A percentile compares a stretch with the other conserved stretches of the same genome.
phyloP scores from a whole-genome alignment of 1,140 invertebrate species.

The Pissodes strobi region DNA sequence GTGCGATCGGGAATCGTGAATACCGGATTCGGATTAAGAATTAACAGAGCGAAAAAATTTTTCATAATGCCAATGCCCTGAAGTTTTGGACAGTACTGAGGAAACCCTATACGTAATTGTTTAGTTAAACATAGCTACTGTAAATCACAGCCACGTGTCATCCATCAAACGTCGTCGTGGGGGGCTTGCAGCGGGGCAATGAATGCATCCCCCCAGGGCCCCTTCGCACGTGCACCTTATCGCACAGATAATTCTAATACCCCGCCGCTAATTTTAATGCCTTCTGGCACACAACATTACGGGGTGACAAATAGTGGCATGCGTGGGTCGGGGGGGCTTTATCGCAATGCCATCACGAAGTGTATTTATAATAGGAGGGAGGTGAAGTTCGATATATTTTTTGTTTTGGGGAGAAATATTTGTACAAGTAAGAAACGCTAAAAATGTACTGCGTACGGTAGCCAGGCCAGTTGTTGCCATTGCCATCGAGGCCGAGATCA shows the following conservation, averaged over 20 bases:
- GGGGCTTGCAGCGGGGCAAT: not conserved
- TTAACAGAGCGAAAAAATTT: too few species aligned
- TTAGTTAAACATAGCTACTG: too few species aligned
- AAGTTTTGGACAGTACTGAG: too few species aligned
- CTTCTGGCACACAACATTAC: slow-evolving; percentile 31
- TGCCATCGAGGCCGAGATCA: too few species aligned
- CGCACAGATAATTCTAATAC: slow-evolving; percentile 34
- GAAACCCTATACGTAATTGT: too few species aligned
- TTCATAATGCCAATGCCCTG: too few species aligned
- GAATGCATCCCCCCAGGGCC: not conserved
- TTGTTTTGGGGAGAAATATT: too few species aligned
- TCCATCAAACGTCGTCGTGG: slow-evolving; percentile 20
- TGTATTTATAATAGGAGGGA: slow-evolving; percentile 2
- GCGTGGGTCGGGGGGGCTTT: not conserved
- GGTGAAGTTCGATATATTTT: too few species aligned
- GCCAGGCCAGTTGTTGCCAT: too few species aligned
- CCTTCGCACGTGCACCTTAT: slow-evolving; percentile 29
- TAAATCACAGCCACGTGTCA: slow-evolving; percentile 12
- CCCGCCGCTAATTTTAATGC: slow-evolving; percentile 35
- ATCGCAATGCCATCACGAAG: slow-evolving; percentile 17
- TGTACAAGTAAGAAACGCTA: too few species aligned
- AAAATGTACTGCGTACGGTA: too few species aligned
- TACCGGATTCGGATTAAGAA: too few species aligned
- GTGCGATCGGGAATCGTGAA: not conserved
- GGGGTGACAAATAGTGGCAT: slow-evolving; percentile 32